Conservation (phyloP, 2,888 invertebrate genomes). For the Stenodera caucasica region DNA sequence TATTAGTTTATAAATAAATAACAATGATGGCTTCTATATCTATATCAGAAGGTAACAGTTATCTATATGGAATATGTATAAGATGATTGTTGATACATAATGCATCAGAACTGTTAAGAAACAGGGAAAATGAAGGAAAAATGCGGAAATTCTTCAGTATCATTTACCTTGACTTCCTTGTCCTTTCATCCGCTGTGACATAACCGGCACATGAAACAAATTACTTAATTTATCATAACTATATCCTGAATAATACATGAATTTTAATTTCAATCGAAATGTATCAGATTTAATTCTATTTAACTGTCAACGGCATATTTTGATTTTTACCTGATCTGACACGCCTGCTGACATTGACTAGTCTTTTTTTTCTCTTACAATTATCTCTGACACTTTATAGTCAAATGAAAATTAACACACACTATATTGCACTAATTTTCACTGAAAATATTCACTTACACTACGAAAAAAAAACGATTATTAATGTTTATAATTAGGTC, state of each 20-base stretch:
- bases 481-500: slow-evolving; percentile 38
- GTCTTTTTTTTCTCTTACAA: slow-evolving; percentile 56
- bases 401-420: slow-evolving; percentile 40
- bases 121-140: background rate
- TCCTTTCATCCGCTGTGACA: slow-evolving; percentile 79
- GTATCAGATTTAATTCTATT: slow-evolving; percentile 23
- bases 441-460: slow-evolving; percentile 38
- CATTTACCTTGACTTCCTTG: slow-evolving; percentile 77
- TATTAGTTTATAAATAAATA: background rate
- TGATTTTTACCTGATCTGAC: slow-evolving; percentile 79
- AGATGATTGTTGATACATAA: too few relatives aligned
- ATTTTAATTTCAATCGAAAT: slow-evolving; percentile 22
- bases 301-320: slow-evolving; percentile 50
- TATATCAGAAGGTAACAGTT: too few relatives aligned
- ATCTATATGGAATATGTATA: background rate
- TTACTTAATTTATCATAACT: slow-evolving; percentile 35
- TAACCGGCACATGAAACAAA: slow-evolving; percentile 62
- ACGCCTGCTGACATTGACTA: slow-evolving; percentile 90
- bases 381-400: slow-evolving; percentile 55
- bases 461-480: slow-evolving; percentile 32
- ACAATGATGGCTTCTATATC: background rate
- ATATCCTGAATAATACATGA: too few relatives aligned
- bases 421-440: slow-evolving; percentile 46
- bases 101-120: background rate
- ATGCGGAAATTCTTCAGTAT: background rate